phyloP scores from a whole-genome alignment of 2,797 vertebrate species.

The Syngnathus acus region DNA sequence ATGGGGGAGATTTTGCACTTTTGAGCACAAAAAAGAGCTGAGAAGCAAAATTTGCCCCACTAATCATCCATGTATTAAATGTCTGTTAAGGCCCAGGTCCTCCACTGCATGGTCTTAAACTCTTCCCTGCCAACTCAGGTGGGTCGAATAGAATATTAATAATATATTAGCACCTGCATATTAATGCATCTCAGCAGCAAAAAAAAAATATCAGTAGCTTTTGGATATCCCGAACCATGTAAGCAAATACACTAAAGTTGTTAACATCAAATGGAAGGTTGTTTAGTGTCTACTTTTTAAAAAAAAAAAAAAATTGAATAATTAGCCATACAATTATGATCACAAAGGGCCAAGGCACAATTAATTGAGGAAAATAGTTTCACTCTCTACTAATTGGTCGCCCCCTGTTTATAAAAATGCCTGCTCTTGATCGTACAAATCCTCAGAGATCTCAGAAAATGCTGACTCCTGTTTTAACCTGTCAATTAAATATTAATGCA shows the following conservation, averaged over 20 bases:
- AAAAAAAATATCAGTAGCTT: not conserved
- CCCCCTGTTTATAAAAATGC: constrained; percentile 2
- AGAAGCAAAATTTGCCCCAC: constrained; percentile 19
- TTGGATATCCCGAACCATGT: not conserved
- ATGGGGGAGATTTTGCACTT: constrained; percentile 30
- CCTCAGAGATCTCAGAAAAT: constrained; percentile 21
- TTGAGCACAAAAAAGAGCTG: constrained; percentile 36
- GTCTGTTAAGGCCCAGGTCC: not conserved
- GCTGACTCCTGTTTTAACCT: constrained; percentile 15
- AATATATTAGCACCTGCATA: not conserved
- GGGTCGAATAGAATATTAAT: not conserved
- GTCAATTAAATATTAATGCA: constrained; percentile 35
- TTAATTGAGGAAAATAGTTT: not conserved
- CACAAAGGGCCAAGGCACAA: constrained; percentile 18
- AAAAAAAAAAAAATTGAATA: too few species aligned
- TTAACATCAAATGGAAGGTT: not conserved
- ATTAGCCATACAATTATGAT: constrained; percentile 16
- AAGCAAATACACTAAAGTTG: not conserved
- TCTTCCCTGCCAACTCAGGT: not conserved
- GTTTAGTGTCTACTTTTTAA: constrained; percentile 8
- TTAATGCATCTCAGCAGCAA: not conserved
- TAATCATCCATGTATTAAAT: constrained; percentile 15
- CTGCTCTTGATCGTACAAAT: constrained; percentile 4
- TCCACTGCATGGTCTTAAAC: not conserved
- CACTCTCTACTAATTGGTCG: not conserved